Evolutionary conservation across 1,140 invertebrate species (phyloP).

Genomic region (Ruditapes philippinarum): DNA sequence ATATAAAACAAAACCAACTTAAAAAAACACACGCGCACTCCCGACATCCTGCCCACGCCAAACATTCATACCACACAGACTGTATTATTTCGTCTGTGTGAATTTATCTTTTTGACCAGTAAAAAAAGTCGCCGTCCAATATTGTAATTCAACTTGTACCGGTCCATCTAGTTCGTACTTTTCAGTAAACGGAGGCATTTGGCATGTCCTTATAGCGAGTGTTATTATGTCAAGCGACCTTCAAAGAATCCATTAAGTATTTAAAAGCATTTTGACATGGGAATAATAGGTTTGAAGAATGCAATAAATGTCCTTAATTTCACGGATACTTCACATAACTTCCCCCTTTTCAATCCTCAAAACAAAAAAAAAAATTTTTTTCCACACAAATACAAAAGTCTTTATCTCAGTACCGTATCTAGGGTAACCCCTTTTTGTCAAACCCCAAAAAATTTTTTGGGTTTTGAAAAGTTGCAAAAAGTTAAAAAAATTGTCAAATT

Average conservation of each 20-base stretch:
- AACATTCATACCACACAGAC: no score
- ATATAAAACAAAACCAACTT: no score
- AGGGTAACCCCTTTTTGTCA: conserved; percentile 35
- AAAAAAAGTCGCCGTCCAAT: no score
- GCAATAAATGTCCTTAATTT: conserved; percentile 35
- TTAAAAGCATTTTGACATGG: background rate
- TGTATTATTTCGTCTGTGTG: no score
- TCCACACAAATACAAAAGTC: background rate
- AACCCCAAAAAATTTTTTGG: conserved; percentile 1
- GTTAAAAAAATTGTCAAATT: conserved; percentile 30
- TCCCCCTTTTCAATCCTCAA: background rate
- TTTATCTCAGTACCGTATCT: conserved; percentile 1
- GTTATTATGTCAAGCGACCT: background rate
- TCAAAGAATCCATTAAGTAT: conserved; percentile 22
- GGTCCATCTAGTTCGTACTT: no score
- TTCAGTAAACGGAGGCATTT: no score
- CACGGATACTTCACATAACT: conserved; percentile 34
- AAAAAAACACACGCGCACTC: no score
- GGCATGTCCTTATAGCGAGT: background rate
- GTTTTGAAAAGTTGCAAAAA: background rate
- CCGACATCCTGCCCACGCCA: no score
- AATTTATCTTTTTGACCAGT: no score
- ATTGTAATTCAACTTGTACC: no score
- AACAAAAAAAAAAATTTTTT: background rate
- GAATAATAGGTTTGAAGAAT: conserved; percentile 22